These are phyloP conservation scores for Tangara arthus DNA, from an alignment of 2,797 vertebrate species.

Conservation along the genomic window DNA sequence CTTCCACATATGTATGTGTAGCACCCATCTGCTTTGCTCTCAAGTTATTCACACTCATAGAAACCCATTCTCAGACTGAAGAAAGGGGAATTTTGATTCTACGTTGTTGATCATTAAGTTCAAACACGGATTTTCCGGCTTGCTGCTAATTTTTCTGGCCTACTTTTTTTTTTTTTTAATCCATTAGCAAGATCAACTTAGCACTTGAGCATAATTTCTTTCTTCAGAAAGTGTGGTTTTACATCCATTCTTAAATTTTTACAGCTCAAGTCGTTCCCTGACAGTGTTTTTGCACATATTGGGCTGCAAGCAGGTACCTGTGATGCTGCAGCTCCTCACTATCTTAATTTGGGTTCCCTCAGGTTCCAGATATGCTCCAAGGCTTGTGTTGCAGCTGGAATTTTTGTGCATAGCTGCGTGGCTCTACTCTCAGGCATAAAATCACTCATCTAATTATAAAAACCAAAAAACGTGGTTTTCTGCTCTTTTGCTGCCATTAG, in stretches of 20 bases:
- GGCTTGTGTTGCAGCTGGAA: not conserved
- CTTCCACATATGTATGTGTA: accelerated
- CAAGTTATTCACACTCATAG: not conserved
- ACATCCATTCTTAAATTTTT: not conserved
- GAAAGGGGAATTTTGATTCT: not conserved
- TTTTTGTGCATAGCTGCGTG: not conserved
- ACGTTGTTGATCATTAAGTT: not conserved
- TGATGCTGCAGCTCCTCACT: not conserved
- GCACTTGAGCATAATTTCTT: not conserved
- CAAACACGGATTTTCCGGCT: not conserved
- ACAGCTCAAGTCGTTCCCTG: not conserved
- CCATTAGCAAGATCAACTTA: not conserved
- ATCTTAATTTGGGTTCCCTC: not conserved
- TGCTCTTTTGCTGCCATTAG: not conserved
- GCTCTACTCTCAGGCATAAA: accelerated
- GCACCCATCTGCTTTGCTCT: not conserved
- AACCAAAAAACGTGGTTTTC: not conserved
- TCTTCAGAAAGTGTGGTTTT: not conserved
- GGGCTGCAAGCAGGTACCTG: not conserved
- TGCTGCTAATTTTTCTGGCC: not conserved
- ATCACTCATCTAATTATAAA: not conserved
- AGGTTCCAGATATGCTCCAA: not conserved
- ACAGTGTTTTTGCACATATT: accelerated
- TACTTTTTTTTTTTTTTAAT: not conserved
- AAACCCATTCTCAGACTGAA: not conserved